Conservation (phyloP, 2,888 invertebrate genomes). For the Lypha dubia region DNA sequence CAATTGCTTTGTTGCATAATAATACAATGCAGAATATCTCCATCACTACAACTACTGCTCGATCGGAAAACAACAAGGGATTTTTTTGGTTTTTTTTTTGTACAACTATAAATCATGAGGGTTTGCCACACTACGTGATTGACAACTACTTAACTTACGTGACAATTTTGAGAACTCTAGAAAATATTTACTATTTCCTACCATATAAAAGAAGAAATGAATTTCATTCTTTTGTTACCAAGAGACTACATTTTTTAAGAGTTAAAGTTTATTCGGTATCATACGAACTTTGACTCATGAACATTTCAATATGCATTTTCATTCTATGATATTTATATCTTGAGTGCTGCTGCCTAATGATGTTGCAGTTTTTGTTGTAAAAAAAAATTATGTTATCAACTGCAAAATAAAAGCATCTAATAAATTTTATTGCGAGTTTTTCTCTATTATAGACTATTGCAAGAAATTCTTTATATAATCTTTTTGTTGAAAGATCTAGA, state of each 20-base stretch:
- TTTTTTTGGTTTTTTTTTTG: conserved; percentile 6
- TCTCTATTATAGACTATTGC: too few species aligned
- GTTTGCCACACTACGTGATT: conserved; percentile 60
- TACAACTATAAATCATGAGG: conserved; percentile 34
- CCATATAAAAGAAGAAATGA: background rate
- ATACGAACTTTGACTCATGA: too few species aligned
- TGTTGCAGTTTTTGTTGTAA: too few species aligned
- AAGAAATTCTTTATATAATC: too few species aligned
- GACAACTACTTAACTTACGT: conserved; percentile 63
- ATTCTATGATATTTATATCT: too few species aligned
- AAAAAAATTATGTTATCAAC: too few species aligned
- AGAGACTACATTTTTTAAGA: background rate
- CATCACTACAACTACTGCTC: conserved; percentile 2
- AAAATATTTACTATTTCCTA: conserved; percentile 51
- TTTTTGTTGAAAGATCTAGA: too few species aligned
- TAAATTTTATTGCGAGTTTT: too few species aligned
- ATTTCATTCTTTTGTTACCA: background rate
- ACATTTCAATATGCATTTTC: too few species aligned
- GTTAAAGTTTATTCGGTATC: background rate
- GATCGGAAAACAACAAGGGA: conserved; percentile 35
- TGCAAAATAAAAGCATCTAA: too few species aligned
- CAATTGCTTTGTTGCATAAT: conserved; percentile 5
- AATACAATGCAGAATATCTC: background rate
- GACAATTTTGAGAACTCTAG: conserved; percentile 53
- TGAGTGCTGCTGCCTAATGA: too few species aligned